Conservation (phyloP, 2,888 invertebrate species). For the Hypercompe scribonia region DNA sequence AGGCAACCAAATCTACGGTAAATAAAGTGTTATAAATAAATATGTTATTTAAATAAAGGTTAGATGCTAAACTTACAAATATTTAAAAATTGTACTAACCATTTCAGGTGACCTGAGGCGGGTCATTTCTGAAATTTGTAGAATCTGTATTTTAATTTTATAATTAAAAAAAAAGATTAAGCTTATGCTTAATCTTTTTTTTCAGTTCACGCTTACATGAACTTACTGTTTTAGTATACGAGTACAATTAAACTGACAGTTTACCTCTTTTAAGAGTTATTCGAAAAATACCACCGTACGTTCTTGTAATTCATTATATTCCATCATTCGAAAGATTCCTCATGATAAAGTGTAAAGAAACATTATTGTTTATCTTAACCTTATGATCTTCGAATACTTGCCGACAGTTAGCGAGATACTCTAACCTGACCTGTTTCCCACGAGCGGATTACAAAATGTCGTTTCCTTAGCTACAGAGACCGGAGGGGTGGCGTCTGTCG, state of each 20-base stretch:
- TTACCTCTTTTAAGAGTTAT: neutral
- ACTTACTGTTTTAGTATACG: neutral
- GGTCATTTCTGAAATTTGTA: neutral
- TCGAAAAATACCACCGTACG: neutral
- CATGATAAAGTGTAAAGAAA: neutral
- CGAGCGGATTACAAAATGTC: slow-evolving; percentile 67
- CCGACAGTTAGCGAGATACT: slow-evolving; percentile 21
- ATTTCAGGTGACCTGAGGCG: neutral
- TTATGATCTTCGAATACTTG: slow-evolving; percentile 30
- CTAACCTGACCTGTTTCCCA: slow-evolving; percentile 58
- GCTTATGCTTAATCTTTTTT: too few species aligned
- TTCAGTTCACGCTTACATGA: too few species aligned
- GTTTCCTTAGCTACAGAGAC: slow-evolving; percentile 39
- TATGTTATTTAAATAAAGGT: too few species aligned
- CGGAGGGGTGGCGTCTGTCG: slow-evolving; percentile 59
- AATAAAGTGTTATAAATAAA: too few species aligned
- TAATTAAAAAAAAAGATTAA: too few species aligned
- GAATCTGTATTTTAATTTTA: neutral
- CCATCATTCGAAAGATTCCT: neutral
- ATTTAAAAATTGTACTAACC: too few species aligned
- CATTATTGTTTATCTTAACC: neutral
- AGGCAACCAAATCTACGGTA: neutral
- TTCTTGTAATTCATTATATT: neutral
- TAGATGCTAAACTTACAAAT: too few species aligned
- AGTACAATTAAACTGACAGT: neutral